A percentile compares a stretch with the other conserved stretches of the same genome.
These are phyloP conservation scores for Myotis findleyi DNA, from an alignment of 2,797 vertebrate species.

Conservation along the genomic window DNA sequence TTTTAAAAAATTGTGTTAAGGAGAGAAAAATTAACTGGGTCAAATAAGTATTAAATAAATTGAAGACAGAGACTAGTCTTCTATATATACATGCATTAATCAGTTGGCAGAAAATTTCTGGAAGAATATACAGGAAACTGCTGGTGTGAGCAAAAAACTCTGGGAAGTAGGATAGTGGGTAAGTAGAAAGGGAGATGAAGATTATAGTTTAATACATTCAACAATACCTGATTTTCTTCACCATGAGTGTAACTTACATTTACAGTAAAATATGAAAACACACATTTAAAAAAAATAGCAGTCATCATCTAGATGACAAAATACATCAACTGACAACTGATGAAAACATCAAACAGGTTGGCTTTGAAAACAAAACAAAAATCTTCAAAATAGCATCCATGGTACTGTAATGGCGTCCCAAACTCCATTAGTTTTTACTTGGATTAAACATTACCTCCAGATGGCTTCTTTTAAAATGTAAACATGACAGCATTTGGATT, in stretches of 20 bases:
- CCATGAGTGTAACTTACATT: neutral
- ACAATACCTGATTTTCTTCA: neutral
- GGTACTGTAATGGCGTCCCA: neutral
- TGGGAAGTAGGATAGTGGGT: neutral
- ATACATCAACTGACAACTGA: neutral
- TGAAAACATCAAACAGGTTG: neutral
- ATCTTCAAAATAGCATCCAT: neutral
- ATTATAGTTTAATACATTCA: constrained; percentile 7
- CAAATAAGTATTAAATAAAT: neutral
- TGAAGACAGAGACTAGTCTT: neutral
- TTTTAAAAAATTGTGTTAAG: neutral
- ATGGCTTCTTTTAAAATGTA: constrained; percentile 45
- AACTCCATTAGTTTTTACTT: constrained; percentile 30
- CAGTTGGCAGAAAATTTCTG: neutral
- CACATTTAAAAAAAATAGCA: neutral
- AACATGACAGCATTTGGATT: neutral
- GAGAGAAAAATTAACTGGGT: neutral
- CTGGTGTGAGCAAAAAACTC: neutral
- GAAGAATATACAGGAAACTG: neutral
- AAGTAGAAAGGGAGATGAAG: neutral
- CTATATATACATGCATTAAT: neutral
- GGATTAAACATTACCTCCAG: constrained; percentile 26
- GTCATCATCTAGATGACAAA: neutral
- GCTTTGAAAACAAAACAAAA: neutral
- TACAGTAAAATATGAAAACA: constrained; percentile 9